Percentiles rank a stretch among this genome's conserved stretches.
phyloP scores from a whole-genome alignment of 2,113 vertebrate genomes.

The Eubucco bourcierii region DNA sequence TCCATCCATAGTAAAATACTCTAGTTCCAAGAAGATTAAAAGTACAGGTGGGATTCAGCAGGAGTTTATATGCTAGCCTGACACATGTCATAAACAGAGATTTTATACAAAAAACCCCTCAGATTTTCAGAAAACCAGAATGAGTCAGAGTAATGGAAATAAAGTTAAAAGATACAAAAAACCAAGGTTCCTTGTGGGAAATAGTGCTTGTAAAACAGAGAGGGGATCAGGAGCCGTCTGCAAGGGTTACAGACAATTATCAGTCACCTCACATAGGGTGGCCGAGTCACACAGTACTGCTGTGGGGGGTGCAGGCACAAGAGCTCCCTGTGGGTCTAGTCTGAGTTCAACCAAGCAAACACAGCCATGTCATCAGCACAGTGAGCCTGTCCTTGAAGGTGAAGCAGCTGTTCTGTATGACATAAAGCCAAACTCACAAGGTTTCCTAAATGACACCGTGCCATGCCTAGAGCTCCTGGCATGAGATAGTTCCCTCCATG shows the following conservation, averaged over 20 bases:
- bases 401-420: not conserved
- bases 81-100: conserved; percentile 75
- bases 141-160: not conserved
- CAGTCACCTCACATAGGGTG: not conserved
- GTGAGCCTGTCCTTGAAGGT: not conserved
- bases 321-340: not conserved
- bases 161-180: not conserved
- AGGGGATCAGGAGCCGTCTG: not conserved
- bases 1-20: conserved; percentile 1
- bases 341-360: not conserved
- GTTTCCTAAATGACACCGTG: not conserved
- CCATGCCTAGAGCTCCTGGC: fast-evolving
- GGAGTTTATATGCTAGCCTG: conserved; percentile 53
- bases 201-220: not conserved
- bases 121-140: conserved; percentile 20
- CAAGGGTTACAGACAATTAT: fast-evolving
- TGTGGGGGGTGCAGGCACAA: fast-evolving
- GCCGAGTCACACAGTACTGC: fast-evolving
- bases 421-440: fast-evolving
- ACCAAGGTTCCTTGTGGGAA: not conserved
- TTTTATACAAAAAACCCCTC: conserved; percentile 43
- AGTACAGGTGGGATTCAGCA: conserved; percentile 76
- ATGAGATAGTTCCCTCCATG: not conserved
- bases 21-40: conserved; percentile 53
- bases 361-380: not conserved